phyloP scores from a whole-genome alignment of 92 coral and sea anemone genomes.

The Palythoa grandis region DNA sequence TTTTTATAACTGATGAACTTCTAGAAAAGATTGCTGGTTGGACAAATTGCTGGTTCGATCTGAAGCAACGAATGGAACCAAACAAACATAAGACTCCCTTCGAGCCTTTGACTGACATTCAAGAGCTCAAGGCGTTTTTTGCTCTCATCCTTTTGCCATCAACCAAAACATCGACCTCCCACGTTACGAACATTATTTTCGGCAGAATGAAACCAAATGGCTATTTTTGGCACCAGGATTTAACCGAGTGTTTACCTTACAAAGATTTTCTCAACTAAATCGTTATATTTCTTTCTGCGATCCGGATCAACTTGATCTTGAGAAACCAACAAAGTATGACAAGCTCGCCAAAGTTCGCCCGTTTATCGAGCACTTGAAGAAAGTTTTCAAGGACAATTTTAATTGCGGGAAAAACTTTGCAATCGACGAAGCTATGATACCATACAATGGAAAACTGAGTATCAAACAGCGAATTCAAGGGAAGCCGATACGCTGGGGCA shows the following conservation, averaged over 20 bases:
- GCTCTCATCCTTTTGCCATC: constrained; percentile 45
- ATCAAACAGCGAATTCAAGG: constrained; percentile 34
- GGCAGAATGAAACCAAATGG: constrained; percentile 51
- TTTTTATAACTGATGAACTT: constrained; percentile 39
- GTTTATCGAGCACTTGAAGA: constrained; percentile 22
- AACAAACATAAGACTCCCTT: constrained; percentile 28
- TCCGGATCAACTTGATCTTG: constrained; percentile 38
- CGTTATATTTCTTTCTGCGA: constrained; percentile 56
- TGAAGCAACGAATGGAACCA: constrained; percentile 39
- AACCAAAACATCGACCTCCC: constrained; percentile 40
- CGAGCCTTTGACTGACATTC: constrained; percentile 28
- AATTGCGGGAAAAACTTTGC: constrained; percentile 40
- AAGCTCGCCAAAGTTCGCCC: constrained; percentile 41
- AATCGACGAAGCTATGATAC: constrained; percentile 58
- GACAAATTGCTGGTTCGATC: constrained; percentile 49
- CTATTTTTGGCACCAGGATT: constrained; percentile 54
- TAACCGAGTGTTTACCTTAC: constrained; percentile 39
- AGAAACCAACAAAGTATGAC: background rate
- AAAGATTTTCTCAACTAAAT: constrained; percentile 52
- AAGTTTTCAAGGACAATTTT: constrained; percentile 33
- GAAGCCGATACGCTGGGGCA: constrained; percentile 60
- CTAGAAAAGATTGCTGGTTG: constrained; percentile 19
- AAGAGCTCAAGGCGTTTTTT: constrained; percentile 50
- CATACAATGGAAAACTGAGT: constrained; percentile 48
- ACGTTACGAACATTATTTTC: constrained; percentile 40